A percentile compares a stretch with the other conserved stretches of the same genome.
These are phyloP conservation scores for Octopus bimaculoides DNA, from an alignment of 1,140 invertebrate species.

Conservation along the genomic window DNA sequence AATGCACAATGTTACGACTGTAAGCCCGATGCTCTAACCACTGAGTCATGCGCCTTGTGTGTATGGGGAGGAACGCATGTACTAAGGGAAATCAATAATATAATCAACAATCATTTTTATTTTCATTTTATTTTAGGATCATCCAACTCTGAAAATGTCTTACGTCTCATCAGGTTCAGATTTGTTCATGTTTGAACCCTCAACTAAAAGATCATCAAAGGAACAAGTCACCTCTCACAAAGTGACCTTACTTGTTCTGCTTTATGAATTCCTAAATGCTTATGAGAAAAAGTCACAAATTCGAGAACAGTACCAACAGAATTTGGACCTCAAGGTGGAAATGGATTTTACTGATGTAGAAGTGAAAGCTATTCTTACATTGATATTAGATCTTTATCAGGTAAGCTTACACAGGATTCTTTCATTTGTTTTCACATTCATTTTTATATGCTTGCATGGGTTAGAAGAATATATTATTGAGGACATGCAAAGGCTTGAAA, in stretches of 20 bases:
- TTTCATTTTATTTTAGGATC: too few relatives aligned
- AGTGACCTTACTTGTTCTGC: background rate
- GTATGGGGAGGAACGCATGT: too few relatives aligned
- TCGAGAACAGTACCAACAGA: background rate
- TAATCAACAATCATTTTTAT: too few relatives aligned
- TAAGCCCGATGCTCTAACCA: too few relatives aligned
- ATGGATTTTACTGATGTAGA: background rate
- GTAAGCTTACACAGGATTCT: background rate
- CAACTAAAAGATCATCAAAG: background rate
- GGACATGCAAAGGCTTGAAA: too few relatives aligned
- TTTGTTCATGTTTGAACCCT: conserved; percentile 8
- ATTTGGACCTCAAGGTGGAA: background rate
- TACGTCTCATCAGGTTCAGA: background rate
- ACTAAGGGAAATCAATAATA: too few relatives aligned
- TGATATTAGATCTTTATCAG: conserved; percentile 11
- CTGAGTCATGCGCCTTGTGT: too few relatives aligned
- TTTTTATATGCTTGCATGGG: too few relatives aligned
- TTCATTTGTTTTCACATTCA: too few relatives aligned
- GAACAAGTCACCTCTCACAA: conserved; percentile 13
- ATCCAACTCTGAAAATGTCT: background rate
- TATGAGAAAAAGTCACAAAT: conserved; percentile 8
- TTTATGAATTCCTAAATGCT: background rate
- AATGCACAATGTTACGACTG: too few relatives aligned
- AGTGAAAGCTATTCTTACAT: conserved; percentile 1
- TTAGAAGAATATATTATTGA: too few relatives aligned